These are phyloP conservation scores for Drosophila bifasciata DNA, from an alignment of 1,140 invertebrate genomes.

Conservation along the genomic window DNA sequence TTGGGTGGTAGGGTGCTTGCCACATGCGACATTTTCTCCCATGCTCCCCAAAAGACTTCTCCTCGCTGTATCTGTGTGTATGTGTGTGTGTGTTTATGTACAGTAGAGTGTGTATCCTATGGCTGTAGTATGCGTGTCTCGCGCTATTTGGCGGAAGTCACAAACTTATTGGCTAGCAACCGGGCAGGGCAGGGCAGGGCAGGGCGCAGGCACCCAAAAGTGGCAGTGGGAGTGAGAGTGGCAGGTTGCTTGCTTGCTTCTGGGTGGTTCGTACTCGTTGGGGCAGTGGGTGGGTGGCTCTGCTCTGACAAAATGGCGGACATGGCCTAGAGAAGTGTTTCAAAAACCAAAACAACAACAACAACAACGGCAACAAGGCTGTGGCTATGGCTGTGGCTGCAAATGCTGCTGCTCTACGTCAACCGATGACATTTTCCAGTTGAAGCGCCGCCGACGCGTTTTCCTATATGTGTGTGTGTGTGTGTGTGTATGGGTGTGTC, in stretches of 20 bases:
- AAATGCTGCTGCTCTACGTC: conserved; percentile 12
- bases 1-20: no score
- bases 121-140: conserved; percentile 56
- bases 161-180: conserved; percentile 77
- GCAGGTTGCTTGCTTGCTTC: not conserved
- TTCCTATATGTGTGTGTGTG: not conserved
- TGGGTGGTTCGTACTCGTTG: no score
- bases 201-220: conserved; percentile 15
- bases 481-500: conserved; percentile 3
- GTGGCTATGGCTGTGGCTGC: no score
- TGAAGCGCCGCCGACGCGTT: not conserved
- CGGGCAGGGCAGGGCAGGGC: conserved; percentile 2
- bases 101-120: conserved; percentile 15
- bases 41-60: no score
- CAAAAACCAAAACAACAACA: conserved; percentile 33
- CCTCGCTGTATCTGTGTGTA: no score
- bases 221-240: conserved; percentile 4
- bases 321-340: conserved; percentile 58
- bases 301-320: conserved; percentile 65
- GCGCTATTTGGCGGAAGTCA: conserved; percentile 75
- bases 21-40: no score
- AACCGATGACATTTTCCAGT: conserved; percentile 47
- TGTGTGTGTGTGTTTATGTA: conserved; percentile 16
- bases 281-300: not conserved
- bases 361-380: conserved; percentile 6